Evolutionary conservation across 2,797 vertebrate genomes (phyloP), one percentile per base, ranked within the genome.

Genomic region (Pangasius macronema): DNA sequence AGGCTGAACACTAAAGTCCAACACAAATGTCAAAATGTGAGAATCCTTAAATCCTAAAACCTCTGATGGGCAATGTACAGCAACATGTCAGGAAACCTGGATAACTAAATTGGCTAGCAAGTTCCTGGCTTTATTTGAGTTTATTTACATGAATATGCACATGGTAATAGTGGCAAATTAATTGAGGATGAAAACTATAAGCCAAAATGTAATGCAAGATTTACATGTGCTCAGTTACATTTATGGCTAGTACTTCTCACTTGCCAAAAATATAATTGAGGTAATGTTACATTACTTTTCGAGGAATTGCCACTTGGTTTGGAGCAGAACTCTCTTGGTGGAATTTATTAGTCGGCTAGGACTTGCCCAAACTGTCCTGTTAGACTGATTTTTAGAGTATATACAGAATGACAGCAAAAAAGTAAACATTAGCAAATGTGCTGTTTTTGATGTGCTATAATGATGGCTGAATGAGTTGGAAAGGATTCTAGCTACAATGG

Each of bases 1-100:
- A 30, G n/a, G n/a, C n/a, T 53, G 49, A 77, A 53, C n/a, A 57
- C 4, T 79, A 55, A 55, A 55, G 76, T 33, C 30, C 51, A 55
- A 36, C 20, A 57, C 76, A 79, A 79, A 79, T 57, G 76, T 57
- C 53, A 79, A 20, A 59, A 36, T 80, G 33, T 36, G 33, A 80
- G 77, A 80, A 57, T 20, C 33, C 30, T 14, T 39, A 80, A 16
- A 57, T 18, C 20, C 20, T 14, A 59, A 80, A 16, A 39, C 55
- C 53, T 57, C 20, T 57, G n/a, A 20, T 20, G 33, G 20, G 55
- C 18, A 80, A 24, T 57, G 30, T 24, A 59, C 51, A 22, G 76
- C n/a, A 33, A 79, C 53, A 36, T 55, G 16, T 79, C 30, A 33
- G 30, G 51, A 10, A 33, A 36, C 18, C 51, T 22, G 5, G 7